Evolutionary conservation across 2,113 vertebrate genomes (phyloP).

Genomic region (Hyperopisus bebe): DNA sequence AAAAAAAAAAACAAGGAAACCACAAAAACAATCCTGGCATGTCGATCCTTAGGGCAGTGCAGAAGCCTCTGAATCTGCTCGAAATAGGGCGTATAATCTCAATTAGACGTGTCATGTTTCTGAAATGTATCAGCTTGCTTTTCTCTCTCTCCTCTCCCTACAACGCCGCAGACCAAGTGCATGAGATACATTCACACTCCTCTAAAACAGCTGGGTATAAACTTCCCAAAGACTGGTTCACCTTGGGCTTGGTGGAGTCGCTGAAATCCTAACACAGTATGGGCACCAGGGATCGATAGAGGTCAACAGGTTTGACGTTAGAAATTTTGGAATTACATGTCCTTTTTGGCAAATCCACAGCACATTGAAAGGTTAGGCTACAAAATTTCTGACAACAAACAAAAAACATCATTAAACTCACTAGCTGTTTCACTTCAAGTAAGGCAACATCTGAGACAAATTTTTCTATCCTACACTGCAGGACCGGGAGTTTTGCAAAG

Average conservation of each 20-base stretch:
- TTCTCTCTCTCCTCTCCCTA: neutral
- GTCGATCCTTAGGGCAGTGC: conserved; percentile 47
- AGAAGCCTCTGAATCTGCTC: conserved; percentile 39
- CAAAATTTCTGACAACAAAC: conserved; percentile 56
- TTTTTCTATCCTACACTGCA: conserved; percentile 30
- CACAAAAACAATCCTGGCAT: conserved; percentile 51
- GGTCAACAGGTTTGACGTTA: conserved; percentile 56
- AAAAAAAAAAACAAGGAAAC: conserved; percentile 46
- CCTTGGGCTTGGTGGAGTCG: neutral
- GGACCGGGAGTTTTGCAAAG: neutral
- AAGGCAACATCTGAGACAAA: conserved; percentile 47
- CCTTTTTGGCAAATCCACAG: conserved; percentile 45
- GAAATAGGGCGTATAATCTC: conserved; percentile 60
- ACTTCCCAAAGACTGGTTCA: conserved; percentile 32
- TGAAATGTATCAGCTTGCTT: conserved; percentile 44
- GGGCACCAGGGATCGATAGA: conserved; percentile 46
- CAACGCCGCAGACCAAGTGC: conserved; percentile 39
- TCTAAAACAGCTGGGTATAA: conserved; percentile 48
- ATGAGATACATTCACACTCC: conserved; percentile 37
- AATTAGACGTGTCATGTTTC: conserved; percentile 58
- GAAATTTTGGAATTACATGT: conserved; percentile 52
- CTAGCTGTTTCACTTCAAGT: conserved; percentile 41
- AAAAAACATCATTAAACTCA: conserved; percentile 49
- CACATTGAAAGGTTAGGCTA: conserved; percentile 51
- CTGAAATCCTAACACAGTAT: conserved; percentile 46